A percentile compares a stretch with the other conserved stretches of the same genome.
Conservation (phyloP, 2,113 vertebrate genomes). For the Megalops atlanticus region DNA sequence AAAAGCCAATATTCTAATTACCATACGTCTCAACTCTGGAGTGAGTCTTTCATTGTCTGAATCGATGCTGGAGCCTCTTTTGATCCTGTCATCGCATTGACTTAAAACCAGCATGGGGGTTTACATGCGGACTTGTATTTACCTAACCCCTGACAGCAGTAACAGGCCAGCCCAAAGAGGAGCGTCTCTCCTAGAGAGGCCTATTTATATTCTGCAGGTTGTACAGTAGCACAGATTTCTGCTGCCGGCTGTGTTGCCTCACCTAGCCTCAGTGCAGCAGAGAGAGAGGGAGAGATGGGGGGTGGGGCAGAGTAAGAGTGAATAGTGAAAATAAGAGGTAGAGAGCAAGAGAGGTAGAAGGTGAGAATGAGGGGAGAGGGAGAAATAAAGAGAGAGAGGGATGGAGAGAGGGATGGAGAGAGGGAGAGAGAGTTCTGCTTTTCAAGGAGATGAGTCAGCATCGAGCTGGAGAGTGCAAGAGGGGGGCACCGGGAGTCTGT, state of each 20-base stretch:
- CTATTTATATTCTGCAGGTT: slow-evolving; percentile 31
- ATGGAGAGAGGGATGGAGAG: too few relatives aligned
- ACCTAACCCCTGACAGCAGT: slow-evolving; percentile 8
- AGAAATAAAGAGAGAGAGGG: too few relatives aligned
- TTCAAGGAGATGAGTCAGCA: slow-evolving; percentile 30
- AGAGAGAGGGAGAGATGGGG: background rate
- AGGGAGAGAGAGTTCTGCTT: slow-evolving; percentile 13
- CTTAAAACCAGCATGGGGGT: background rate
- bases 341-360: too few relatives aligned
- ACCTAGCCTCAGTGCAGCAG: slow-evolving; percentile 25
- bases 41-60: background rate
- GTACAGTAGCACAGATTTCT: slow-evolving; percentile 31
- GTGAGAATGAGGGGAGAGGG: too few relatives aligned
- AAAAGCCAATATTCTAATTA: too few relatives aligned
- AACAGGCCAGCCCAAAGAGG: background rate
- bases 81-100: background rate
- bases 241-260: slow-evolving; percentile 21
- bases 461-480: background rate
- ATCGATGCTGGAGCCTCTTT: background rate
- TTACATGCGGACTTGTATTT: background rate
- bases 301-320: background rate
- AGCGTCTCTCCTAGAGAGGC: slow-evolving; percentile 12
- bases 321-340: background rate
- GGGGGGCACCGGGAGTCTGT: background rate
- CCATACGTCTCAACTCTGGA: background rate